phyloP scores from a whole-genome alignment of 2,888 invertebrate genomes.

The Lithodes maja region DNA sequence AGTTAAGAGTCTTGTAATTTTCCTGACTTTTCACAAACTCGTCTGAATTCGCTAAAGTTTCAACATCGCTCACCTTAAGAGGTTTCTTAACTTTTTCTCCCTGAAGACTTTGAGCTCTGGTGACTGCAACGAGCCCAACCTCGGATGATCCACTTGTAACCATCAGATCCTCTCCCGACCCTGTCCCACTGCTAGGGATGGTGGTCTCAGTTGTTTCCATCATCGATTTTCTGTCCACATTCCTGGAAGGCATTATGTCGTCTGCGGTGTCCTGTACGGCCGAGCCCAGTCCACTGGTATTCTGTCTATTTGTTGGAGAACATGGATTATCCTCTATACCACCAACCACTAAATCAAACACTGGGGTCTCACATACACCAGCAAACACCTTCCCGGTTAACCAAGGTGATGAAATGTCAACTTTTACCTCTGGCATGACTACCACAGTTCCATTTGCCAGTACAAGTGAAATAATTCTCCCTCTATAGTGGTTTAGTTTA shows the following conservation, averaged over 20 bases:
- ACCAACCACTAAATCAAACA: background rate
- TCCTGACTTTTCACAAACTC: background rate
- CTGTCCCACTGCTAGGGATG: too few relatives aligned
- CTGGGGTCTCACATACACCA: background rate
- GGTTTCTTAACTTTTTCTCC: background rate
- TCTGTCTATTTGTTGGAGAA: background rate
- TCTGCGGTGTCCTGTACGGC: too few relatives aligned
- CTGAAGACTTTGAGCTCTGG: too few relatives aligned
- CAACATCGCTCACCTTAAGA: background rate
- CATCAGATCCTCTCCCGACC: too few relatives aligned
- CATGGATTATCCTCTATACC: background rate
- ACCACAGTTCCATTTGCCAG: background rate
- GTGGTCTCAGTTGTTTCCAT: too few relatives aligned
- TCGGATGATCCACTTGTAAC: too few relatives aligned
- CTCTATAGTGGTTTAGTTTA: rapidly evolving
- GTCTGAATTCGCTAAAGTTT: background rate
- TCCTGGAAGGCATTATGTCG: too few relatives aligned
- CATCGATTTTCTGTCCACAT: too few relatives aligned
- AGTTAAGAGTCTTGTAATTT: background rate
- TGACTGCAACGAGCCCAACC: too few relatives aligned
- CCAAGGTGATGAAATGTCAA: background rate
- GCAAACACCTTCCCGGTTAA: background rate
- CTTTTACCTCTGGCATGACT: background rate
- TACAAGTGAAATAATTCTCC: too few relatives aligned
- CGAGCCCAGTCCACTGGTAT: too few relatives aligned